Evolutionary conservation across 2,797 vertebrate species (phyloP).

Genomic region (Sciurus carolinensis): DNA sequence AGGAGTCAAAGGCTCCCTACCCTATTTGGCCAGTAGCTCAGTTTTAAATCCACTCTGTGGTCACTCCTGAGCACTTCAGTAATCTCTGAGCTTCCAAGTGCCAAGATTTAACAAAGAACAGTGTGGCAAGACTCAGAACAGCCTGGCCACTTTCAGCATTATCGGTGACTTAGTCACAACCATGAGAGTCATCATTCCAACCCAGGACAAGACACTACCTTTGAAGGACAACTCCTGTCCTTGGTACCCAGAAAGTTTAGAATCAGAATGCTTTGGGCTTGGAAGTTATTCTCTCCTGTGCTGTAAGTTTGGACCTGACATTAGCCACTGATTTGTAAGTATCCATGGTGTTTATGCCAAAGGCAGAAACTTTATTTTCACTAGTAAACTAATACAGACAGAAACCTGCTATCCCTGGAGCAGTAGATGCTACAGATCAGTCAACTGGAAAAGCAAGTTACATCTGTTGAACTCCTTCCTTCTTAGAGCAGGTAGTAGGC

Average conservation of each 20-base stretch:
- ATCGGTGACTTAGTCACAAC: background rate
- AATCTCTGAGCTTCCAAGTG: background rate
- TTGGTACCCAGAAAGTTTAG: background rate
- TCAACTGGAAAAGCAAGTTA: background rate
- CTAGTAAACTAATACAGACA: background rate
- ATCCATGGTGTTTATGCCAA: background rate
- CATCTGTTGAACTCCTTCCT: background rate
- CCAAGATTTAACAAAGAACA: background rate
- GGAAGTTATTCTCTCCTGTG: background rate
- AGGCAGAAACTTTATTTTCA: background rate
- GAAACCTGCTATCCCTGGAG: background rate
- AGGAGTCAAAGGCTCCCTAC: background rate
- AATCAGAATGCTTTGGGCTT: background rate
- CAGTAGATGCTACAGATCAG: background rate
- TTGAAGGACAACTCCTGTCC: background rate
- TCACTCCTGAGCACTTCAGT: background rate
- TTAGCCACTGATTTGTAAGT: constrained; percentile 5
- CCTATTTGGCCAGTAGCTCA: background rate
- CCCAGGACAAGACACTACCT: background rate
- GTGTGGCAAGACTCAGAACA: background rate
- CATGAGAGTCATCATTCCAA: background rate
- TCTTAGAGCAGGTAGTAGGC: background rate
- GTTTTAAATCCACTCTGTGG: background rate
- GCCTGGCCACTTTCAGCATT: no score
- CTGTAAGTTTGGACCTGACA: background rate